Base-by-base conservation (phyloP, 2,113 vertebrate genomes). In the Archilochus colubris region DNA sequence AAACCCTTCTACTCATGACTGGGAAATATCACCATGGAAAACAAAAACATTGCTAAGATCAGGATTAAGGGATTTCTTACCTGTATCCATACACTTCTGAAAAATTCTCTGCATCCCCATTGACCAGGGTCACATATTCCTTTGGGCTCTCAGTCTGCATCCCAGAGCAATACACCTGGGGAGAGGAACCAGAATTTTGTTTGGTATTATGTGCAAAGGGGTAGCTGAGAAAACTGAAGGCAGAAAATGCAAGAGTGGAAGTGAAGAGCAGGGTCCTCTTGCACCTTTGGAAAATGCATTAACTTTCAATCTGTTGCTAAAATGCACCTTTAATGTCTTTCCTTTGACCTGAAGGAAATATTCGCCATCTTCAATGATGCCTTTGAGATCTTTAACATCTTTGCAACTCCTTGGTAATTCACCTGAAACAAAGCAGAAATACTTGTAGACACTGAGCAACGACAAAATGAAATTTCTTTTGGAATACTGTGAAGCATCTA, bases 61-160 rank as follows among this genome's bases (percentile, higher is more conserved):
- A 50, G 12, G 40, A 38, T 30, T 19, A 73, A 44, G 31, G 46
- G 86, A 64, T 81, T 83, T 76, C 91, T 97, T 98, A 99, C 99
- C 99, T 99, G 98, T 99, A 99, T 91, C 98, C 99, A 79, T 99
- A 99, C 53, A 99, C 99, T 97, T 99, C 99, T 4, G 99, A 99
- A 93, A 99, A 99, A 94, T 99, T 99, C 97, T 99, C 99, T 25
- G 96, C 98, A 87, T 99, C 99, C 3, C 98, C 98, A 0, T 97
- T 98, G 21, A 97, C 96, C 94, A 99, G 98, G 18, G 98, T 99
- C 94, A 99, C 94, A 8, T 99, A 99, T 88, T 99, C 99, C 93
- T 98, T 98, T 15, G 99, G 99, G 88, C 82, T 97, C 75, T 98
- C 98, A 9, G 98, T 98, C 94, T 98, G 98, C 99, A 99, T 99